Percentiles rank a stretch among this genome's conserved stretches.
Conservation (phyloP, 2,888 invertebrate genomes). For the Therioaphis trifolii region DNA sequence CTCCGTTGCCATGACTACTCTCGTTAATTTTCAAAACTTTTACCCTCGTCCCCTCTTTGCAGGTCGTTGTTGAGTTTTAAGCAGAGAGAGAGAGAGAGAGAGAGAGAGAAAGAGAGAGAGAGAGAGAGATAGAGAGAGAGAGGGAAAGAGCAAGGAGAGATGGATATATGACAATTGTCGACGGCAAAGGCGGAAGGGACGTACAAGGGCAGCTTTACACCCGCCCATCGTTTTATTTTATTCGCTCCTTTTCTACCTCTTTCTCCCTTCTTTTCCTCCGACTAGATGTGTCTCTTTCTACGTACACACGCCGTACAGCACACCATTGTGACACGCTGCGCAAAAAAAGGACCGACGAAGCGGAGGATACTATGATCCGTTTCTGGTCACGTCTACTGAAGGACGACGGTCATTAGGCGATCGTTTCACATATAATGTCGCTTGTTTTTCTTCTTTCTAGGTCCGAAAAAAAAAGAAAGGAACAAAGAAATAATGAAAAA, state of each 20-base stretch:
- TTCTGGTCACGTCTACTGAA: background rate
- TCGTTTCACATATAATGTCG: conserved; percentile 1
- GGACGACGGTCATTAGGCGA: conserved; percentile 29
- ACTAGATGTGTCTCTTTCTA: background rate
- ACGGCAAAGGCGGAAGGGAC: conserved; percentile 30
- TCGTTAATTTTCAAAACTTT: conserved; percentile 60
- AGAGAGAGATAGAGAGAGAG: no score
- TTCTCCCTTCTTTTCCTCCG: background rate
- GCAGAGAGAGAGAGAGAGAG: background rate
- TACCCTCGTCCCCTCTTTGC: background rate
- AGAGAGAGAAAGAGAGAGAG: background rate
- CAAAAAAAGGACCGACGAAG: background rate
- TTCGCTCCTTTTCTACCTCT: background rate
- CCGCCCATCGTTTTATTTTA: conserved; percentile 32
- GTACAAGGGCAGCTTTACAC: conserved; percentile 40
- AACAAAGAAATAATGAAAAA: background rate
- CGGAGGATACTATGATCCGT: conserved; percentile 17
- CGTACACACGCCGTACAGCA: background rate
- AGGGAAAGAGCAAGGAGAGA: background rate
- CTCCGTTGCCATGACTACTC: conserved; percentile 55
- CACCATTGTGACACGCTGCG: background rate
- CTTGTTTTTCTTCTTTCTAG: background rate
- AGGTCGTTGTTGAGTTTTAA: background rate
- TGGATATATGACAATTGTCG: conserved; percentile 49
- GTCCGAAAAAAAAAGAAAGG: background rate